These are phyloP conservation scores for Dasypogon diadema DNA, from an alignment of 2,888 invertebrate genomes.

Conservation along the genomic window DNA sequence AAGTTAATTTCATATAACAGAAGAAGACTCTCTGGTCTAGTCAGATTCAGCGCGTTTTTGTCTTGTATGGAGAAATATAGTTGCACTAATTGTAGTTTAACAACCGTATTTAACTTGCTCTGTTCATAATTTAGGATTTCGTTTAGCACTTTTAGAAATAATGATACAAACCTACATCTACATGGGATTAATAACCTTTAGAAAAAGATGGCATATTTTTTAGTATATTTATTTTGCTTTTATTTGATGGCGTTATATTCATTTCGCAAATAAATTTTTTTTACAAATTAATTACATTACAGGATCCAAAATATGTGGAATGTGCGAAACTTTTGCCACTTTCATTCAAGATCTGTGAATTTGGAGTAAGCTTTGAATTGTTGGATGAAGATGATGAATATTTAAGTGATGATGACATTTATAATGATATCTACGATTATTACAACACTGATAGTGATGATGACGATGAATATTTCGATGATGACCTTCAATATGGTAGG, in stretches of 20 bases:
- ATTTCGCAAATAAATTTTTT: not conserved
- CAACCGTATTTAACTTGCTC: too few species aligned
- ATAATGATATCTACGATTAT: not conserved
- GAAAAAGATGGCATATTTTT: too few species aligned
- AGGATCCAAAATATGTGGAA: not conserved
- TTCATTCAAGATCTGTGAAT: constrained; percentile 21
- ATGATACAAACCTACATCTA: too few species aligned
- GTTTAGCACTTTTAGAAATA: too few species aligned
- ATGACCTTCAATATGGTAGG: not conserved
- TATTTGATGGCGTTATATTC: not conserved
- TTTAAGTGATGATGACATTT: not conserved
- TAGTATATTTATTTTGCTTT: too few species aligned
- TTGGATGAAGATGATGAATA: not conserved
- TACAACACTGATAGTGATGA: not conserved
- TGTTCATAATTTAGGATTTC: too few species aligned
- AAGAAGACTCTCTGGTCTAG: too few species aligned
- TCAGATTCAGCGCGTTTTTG: too few species aligned
- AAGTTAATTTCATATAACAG: too few species aligned
- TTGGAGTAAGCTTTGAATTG: constrained; percentile 14
- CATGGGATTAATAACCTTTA: too few species aligned
- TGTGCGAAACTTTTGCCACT: not conserved
- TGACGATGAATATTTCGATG: not conserved
- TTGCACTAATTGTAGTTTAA: too few species aligned
- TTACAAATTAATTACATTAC: not conserved
- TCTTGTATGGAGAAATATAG: too few species aligned